Percentiles rank a stretch among this genome's conserved stretches.
These are phyloP conservation scores for Catagonus wagneri DNA, from an alignment of 2,113 vertebrate species.

Conservation along the genomic window DNA sequence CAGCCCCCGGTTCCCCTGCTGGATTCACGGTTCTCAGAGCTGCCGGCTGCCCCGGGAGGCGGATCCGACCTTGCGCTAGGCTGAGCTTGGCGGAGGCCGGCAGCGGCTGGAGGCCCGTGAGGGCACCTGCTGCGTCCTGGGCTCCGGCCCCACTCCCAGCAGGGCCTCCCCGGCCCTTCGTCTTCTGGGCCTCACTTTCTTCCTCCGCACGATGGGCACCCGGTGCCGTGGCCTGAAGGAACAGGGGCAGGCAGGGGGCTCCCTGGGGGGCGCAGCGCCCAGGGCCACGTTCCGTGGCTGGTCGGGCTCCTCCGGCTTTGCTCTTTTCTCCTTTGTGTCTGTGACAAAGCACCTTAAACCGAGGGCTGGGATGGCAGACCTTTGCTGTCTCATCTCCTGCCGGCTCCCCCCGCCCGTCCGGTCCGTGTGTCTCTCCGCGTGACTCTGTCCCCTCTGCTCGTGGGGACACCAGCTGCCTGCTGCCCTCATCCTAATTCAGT, in stretches of 20 bases:
- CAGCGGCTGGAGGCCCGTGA: accelerated
- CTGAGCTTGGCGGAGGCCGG: not conserved
- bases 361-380: not conserved
- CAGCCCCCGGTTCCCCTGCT: not conserved
- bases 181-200: accelerated
- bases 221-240: accelerated
- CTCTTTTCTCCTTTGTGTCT: not conserved
- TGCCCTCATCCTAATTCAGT: not conserved
- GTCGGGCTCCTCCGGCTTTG: not conserved
- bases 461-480: accelerated
- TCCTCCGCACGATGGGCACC: accelerated
- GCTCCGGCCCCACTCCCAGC: not conserved
- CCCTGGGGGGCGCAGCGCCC: not conserved
- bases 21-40: not conserved
- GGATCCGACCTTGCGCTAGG: not conserved
- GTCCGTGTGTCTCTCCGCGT: not conserved
- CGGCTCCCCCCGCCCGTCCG: accelerated
- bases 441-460: too few relatives aligned
- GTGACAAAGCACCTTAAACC: accelerated
- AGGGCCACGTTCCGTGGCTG: accelerated
- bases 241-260: not conserved
- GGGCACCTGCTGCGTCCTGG: accelerated
- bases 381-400: accelerated
- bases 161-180: not conserved
- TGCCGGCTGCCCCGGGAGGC: accelerated